A percentile compares a stretch with the other conserved stretches of the same genome.
phyloP scores from a whole-genome alignment of 2,113 vertebrate species.

The Crypturellus undulatus region DNA sequence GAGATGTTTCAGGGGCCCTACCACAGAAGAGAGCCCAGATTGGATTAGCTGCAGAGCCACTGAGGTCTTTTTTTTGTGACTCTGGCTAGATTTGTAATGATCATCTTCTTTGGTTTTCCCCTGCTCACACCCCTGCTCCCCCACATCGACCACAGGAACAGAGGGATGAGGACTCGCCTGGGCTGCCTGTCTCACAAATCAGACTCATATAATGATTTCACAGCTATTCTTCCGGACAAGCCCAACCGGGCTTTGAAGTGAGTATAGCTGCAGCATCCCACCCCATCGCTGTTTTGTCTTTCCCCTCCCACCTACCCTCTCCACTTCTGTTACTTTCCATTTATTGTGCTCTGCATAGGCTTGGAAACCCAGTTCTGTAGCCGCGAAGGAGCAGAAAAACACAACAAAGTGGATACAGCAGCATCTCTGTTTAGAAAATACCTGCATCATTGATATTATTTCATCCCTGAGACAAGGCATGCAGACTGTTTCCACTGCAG shows the following conservation, averaged over 20 bases:
- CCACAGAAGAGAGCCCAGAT: neutral
- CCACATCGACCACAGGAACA: constrained; percentile 78
- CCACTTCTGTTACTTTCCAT: neutral
- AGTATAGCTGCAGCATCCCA: constrained; percentile 74
- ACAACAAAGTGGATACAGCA: neutral
- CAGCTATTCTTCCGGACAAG: constrained; percentile 92
- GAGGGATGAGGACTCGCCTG: constrained; percentile 95
- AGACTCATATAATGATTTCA: constrained; percentile 96
- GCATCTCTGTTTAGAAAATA: neutral
- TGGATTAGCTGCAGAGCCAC: neutral
- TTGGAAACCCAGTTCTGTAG: neutral
- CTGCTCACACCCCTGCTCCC: constrained; percentile 63
- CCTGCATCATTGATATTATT: neutral
- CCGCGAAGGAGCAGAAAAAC: neutral
- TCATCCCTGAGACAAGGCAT: neutral
- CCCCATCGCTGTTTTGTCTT: neutral
- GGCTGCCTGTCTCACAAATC: constrained; percentile 97
- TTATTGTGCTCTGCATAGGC: neutral
- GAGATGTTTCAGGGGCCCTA: neutral
- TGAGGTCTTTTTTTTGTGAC: neutral
- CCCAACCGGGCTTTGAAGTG: constrained; percentile 92
- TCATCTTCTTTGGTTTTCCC: constrained; percentile 64
- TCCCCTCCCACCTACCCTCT: neutral
- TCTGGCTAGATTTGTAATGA: constrained; percentile 1
- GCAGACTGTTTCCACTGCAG: neutral